Conservation (phyloP, 2,888 invertebrate genomes). For the Leucophenga maculata region DNA sequence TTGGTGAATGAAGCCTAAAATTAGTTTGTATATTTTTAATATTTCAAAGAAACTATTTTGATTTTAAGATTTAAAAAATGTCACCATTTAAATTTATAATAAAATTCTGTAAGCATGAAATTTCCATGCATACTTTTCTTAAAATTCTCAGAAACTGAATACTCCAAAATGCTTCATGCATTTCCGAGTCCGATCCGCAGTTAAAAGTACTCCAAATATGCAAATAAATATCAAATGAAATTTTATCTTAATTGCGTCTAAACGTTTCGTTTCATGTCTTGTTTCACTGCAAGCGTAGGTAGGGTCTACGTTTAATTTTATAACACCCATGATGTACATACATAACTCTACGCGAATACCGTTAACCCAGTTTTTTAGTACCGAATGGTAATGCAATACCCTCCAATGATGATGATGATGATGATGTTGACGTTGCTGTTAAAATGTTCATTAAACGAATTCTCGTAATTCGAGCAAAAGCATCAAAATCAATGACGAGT, state of each 20-base stretch:
- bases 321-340: slow-evolving; percentile 37
- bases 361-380: slow-evolving; percentile 43
- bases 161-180: neutral
- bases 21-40: too few relatives aligned
- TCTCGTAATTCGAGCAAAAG: slow-evolving; percentile 40
- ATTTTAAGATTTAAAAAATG: too few relatives aligned
- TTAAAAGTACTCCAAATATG: neutral
- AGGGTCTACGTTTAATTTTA: slow-evolving; percentile 43
- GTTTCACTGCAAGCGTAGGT: slow-evolving; percentile 13
- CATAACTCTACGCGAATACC: slow-evolving; percentile 48
- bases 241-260: slow-evolving; percentile 47
- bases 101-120: too few relatives aligned
- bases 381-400: slow-evolving; percentile 40
- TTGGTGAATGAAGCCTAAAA: too few relatives aligned
- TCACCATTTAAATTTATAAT: too few relatives aligned
- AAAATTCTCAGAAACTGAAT: too few relatives aligned
- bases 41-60: too few relatives aligned
- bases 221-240: slow-evolving; percentile 17
- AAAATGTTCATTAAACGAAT: slow-evolving; percentile 1
- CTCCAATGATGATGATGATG: neutral
- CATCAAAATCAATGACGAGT: slow-evolving; percentile 35
- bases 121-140: too few relatives aligned
- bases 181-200: neutral
- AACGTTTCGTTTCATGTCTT: slow-evolving; percentile 29
- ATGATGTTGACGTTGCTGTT: neutral